A percentile compares a stretch with the other conserved stretches of the same genome.
phyloP scores from a whole-genome alignment of 2,888 invertebrate genomes.

The Desoria tigrina region DNA sequence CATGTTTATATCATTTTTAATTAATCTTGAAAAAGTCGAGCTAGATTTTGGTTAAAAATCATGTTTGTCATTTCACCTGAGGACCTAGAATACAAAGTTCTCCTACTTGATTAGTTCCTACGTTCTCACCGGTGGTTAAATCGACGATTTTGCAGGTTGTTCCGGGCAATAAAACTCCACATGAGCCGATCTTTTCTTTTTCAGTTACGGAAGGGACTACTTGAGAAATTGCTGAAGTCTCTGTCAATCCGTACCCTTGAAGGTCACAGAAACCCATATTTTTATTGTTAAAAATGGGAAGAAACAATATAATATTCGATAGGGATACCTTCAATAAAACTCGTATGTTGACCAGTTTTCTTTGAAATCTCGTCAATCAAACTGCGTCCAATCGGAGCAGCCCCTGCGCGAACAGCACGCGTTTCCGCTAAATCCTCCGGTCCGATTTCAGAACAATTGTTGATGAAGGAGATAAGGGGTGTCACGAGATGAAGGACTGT shows the following conservation, averaged over 20 bases:
- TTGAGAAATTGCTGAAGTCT: constrained; percentile 66
- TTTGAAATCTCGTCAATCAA: constrained; percentile 63
- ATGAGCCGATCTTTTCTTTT: constrained; percentile 53
- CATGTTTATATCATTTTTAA: too few species aligned
- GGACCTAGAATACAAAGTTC: constrained; percentile 73
- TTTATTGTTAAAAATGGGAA: constrained; percentile 67
- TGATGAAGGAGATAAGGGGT: constrained; percentile 66
- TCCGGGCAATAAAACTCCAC: constrained; percentile 65
- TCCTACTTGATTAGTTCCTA: constrained; percentile 61
- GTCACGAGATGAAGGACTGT: constrained; percentile 59
- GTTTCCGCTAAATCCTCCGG: constrained; percentile 62
- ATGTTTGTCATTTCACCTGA: too few species aligned
- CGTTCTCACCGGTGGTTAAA: constrained; percentile 55
- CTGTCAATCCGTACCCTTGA: constrained; percentile 65
- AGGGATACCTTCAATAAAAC: constrained; percentile 44
- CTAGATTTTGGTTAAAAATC: too few species aligned
- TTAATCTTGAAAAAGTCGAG: too few species aligned
- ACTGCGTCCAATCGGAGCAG: constrained; percentile 68
- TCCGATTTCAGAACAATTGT: constrained; percentile 65
- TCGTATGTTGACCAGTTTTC: constrained; percentile 55
- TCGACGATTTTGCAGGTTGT: constrained; percentile 68
- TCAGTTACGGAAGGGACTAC: constrained; percentile 54
- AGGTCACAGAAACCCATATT: constrained; percentile 62
- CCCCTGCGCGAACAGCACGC: constrained; percentile 65
- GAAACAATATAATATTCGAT: constrained; percentile 57